phyloP scores from a whole-genome alignment of 2,888 invertebrate genomes.

The Conus canariensis region DNA sequence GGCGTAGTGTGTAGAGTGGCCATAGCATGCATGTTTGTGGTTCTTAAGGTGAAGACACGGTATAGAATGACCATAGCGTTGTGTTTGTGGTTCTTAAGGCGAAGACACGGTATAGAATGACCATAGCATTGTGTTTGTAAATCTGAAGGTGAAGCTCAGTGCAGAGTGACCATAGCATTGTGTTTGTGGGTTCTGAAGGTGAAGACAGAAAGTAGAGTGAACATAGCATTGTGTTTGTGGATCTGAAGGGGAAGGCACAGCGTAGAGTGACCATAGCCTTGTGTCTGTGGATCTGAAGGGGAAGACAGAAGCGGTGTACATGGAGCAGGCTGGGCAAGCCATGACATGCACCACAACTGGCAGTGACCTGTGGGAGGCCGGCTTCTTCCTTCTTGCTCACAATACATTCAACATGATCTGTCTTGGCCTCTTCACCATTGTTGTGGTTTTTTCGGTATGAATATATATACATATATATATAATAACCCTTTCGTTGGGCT shows the following conservation, averaged over 20 bases:
- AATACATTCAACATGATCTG: background rate
- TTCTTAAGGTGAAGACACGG: too few species aligned
- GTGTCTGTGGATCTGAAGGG: background rate
- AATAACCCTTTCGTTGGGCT: background rate
- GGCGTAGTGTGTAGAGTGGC: background rate
- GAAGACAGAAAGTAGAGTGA: too few species aligned
- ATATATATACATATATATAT: background rate
- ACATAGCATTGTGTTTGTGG: too few species aligned
- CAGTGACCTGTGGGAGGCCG: background rate
- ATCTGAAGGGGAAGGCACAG: too few species aligned
- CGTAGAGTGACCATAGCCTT: too few species aligned
- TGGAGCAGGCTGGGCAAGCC: background rate
- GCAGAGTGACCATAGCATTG: too few species aligned
- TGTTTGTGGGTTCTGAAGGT: too few species aligned
- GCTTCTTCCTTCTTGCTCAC: background rate
- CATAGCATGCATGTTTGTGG: background rate
- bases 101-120: too few species aligned
- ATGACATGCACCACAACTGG: background rate
- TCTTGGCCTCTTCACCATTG: background rate
- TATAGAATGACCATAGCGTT: too few species aligned
- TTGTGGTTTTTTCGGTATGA: background rate
- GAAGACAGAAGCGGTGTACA: background rate
- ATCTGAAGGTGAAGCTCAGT: too few species aligned
- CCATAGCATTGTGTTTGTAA: too few species aligned
- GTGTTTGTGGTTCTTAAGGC: too few species aligned